A percentile compares a stretch with the other conserved stretches of the same genome.
phyloP scores from a whole-genome alignment of 2,797 vertebrate genomes.

The Selene dorsalis region DNA sequence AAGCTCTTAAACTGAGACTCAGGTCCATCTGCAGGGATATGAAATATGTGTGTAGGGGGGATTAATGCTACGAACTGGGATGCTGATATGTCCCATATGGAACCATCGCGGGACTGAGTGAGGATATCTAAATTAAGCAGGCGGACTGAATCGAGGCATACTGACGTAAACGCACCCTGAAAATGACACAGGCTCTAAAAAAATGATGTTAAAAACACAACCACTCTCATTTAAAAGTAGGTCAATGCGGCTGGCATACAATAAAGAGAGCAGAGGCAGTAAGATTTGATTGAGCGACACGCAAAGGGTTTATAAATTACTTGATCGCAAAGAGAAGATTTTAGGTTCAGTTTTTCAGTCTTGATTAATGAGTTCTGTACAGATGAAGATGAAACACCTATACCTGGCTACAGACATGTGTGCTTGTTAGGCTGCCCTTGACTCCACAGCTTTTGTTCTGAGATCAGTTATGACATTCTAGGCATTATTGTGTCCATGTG shows the following conservation, averaged over 20 bases:
- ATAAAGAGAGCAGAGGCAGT: slow-evolving; percentile 31
- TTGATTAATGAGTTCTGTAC: background rate
- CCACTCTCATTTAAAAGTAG: slow-evolving; percentile 54
- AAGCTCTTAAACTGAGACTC: slow-evolving; percentile 38
- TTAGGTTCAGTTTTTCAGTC: slow-evolving; percentile 9
- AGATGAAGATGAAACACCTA: background rate
- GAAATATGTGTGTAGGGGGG: slow-evolving; percentile 49
- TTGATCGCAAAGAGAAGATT: background rate
- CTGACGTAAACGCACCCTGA: slow-evolving; percentile 27
- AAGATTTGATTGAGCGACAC: slow-evolving; percentile 12
- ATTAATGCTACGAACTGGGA: slow-evolving; percentile 52
- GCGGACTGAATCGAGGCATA: background rate
- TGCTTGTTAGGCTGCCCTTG: too few relatives aligned
- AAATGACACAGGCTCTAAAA: slow-evolving; percentile 28
- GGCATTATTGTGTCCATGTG: too few relatives aligned
- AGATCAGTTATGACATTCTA: too few relatives aligned
- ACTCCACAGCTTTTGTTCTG: too few relatives aligned
- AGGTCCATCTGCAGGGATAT: slow-evolving; percentile 48
- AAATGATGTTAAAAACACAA: slow-evolving; percentile 42
- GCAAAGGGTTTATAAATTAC: slow-evolving; percentile 4
- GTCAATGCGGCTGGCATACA: slow-evolving; percentile 49
- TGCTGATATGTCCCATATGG: slow-evolving; percentile 32
- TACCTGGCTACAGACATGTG: too few relatives aligned
- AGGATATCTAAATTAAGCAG: slow-evolving; percentile 52
- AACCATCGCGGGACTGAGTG: slow-evolving; percentile 38